Conservation (phyloP, 2,797 vertebrate genomes). For the Coilia nasus region DNA sequence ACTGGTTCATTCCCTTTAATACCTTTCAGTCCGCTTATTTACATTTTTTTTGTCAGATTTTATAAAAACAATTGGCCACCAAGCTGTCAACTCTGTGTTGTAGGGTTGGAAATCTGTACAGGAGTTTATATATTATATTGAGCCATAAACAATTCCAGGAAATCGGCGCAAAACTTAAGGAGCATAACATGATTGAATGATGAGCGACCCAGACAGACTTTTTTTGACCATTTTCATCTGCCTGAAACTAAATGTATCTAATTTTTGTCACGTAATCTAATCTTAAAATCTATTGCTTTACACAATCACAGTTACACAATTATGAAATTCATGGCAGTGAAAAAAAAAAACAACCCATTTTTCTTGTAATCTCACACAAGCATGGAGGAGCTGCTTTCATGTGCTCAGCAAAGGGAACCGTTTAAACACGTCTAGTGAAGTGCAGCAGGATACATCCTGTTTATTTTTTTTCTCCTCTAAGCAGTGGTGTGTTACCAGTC, state of each 20-base stretch:
- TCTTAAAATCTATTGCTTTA: neutral
- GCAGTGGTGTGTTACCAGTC: conserved; percentile 47
- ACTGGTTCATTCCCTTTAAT: too few species aligned
- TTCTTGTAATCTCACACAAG: conserved; percentile 21
- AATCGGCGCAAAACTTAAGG: neutral
- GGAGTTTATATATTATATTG: too few species aligned
- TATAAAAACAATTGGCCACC: too few species aligned
- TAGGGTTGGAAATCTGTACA: too few species aligned
- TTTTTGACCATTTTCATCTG: neutral
- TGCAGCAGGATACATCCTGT: conserved; percentile 46
- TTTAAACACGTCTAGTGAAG: conserved; percentile 59
- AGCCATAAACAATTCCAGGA: neutral
- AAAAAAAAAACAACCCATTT: neutral
- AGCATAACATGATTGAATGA: neutral
- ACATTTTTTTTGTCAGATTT: too few species aligned
- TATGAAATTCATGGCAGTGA: conserved; percentile 1
- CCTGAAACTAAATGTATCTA: neutral
- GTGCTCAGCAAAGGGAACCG: conserved; percentile 51
- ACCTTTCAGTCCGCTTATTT: too few species aligned
- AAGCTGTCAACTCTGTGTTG: too few species aligned
- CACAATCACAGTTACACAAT: too few species aligned
- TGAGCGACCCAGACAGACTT: neutral
- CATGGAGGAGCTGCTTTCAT: conserved; percentile 47
- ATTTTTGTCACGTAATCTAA: neutral
- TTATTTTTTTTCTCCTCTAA: conserved; percentile 22